Percentiles rank a stretch among this genome's conserved stretches.
Conservation (phyloP, 2,113 vertebrate genomes). For the Misgurnus anguillicaudatus region DNA sequence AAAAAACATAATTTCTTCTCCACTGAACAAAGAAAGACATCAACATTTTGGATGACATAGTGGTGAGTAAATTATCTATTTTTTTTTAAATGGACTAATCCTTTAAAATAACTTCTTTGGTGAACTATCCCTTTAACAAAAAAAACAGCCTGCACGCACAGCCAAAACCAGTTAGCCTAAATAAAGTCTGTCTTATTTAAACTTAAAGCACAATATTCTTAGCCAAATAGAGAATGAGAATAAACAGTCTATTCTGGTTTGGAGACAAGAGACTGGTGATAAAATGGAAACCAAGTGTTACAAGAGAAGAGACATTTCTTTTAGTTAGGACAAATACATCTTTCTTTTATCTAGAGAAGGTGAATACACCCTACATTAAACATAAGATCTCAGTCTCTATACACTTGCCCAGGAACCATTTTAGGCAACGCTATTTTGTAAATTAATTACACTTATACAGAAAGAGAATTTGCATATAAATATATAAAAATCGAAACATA, state of each 20-base stretch:
- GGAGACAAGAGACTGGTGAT: not conserved
- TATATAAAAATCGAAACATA: constrained; percentile 9
- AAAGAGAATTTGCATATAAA: not conserved
- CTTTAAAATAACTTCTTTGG: no score
- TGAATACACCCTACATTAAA: not conserved
- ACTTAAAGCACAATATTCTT: constrained; percentile 35
- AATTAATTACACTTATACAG: no score
- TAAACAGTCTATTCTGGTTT: constrained; percentile 18
- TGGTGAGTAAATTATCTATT: no score
- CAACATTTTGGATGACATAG: no score
- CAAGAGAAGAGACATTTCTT: not conserved
- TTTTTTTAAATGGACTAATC: no score
- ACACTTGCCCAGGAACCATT: not conserved
- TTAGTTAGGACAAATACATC: not conserved
- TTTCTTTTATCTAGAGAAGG: not conserved
- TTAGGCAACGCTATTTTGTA: not conserved
- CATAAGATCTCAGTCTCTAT: not conserved
- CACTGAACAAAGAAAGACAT: no score
- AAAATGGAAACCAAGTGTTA: constrained; percentile 23
- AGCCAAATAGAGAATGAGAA: constrained; percentile 9
- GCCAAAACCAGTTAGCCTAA: constrained; percentile 13
- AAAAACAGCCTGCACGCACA: not conserved
- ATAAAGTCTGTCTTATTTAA: constrained; percentile 44
- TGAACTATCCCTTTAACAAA: no score
- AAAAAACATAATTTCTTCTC: no score